Conservation (phyloP, 53 echinoderm and acorn worm species). For the Arbacia lixula region DNA sequence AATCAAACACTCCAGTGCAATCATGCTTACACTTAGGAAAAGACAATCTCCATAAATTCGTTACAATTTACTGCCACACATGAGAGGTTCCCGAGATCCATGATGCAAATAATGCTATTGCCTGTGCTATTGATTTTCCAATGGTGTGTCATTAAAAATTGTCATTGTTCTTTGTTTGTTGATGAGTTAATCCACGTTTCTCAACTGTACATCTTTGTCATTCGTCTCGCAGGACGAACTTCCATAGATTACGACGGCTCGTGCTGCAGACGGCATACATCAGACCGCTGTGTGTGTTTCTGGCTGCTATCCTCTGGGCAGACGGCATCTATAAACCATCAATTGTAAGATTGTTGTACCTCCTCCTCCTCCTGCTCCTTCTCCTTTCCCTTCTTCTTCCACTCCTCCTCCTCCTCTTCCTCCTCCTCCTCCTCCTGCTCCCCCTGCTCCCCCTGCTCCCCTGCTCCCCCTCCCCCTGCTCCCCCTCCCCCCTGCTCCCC, state of each 20-base stretch:
- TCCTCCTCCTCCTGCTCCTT: not conserved
- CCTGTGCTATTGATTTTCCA: too few species aligned
- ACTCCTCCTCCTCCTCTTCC: not conserved
- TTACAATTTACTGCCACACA: too few species aligned
- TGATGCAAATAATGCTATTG: too few species aligned
- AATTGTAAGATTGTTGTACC: too few species aligned
- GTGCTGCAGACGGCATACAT: slow-evolving; percentile 75
- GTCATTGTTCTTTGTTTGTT: too few species aligned
- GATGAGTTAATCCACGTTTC: too few species aligned
- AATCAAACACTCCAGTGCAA: too few species aligned
- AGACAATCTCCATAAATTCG: too few species aligned
- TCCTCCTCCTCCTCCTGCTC: not conserved
- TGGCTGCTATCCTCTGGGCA: slow-evolving; percentile 80
- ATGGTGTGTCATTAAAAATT: too few species aligned
- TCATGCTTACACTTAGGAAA: too few species aligned
- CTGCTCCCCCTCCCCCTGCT: not conserved
- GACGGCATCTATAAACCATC: slow-evolving; percentile 71
- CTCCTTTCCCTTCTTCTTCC: not conserved
- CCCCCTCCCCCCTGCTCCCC: not conserved
- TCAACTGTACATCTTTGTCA: too few species aligned
- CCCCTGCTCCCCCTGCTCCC: not conserved
- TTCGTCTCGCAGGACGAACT: slow-evolving; percentile 73
- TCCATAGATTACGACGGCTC: slow-evolving; percentile 66
- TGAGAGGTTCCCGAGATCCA: too few species aligned
- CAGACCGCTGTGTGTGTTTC: slow-evolving; percentile 67